Percentiles rank a stretch among this genome's conserved stretches.
phyloP scores from a whole-genome alignment of 2,113 vertebrate genomes.

The Noctilio leporinus region DNA sequence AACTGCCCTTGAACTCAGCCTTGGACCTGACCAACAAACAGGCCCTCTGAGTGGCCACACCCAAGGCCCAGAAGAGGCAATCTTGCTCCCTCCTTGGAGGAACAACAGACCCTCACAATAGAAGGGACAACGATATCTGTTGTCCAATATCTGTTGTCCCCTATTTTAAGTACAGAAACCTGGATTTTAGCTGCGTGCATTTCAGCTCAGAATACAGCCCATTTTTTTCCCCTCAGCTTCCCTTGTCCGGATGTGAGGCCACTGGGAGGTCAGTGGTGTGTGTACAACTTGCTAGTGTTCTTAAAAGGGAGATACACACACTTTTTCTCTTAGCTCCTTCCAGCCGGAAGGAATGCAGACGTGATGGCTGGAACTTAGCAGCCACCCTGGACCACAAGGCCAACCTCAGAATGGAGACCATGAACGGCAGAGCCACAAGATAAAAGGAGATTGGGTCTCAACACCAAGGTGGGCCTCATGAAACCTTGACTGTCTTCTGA shows the following conservation, averaged over 20 bases:
- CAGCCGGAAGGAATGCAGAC: neutral
- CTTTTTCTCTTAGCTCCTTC: neutral
- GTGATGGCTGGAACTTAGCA: neutral
- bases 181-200: neutral
- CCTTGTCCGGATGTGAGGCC: too few relatives aligned
- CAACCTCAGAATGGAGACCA: neutral
- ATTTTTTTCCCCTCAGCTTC: neutral
- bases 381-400: neutral
- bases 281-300: neutral
- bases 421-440: neutral
- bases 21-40: rapidly evolving
- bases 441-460: neutral
- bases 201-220: neutral
- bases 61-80: rapidly evolving
- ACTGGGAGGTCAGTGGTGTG: neutral
- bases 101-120: neutral
- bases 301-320: neutral
- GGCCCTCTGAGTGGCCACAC: rapidly evolving
- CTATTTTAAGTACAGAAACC: neutral
- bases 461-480: neutral
- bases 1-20: neutral
- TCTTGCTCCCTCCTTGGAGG: neutral
- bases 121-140: neutral
- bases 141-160: neutral
- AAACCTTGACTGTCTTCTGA: neutral